Evolutionary conservation across 2,888 invertebrate species (phyloP).

Genomic region (Epiblema foenella): DNA sequence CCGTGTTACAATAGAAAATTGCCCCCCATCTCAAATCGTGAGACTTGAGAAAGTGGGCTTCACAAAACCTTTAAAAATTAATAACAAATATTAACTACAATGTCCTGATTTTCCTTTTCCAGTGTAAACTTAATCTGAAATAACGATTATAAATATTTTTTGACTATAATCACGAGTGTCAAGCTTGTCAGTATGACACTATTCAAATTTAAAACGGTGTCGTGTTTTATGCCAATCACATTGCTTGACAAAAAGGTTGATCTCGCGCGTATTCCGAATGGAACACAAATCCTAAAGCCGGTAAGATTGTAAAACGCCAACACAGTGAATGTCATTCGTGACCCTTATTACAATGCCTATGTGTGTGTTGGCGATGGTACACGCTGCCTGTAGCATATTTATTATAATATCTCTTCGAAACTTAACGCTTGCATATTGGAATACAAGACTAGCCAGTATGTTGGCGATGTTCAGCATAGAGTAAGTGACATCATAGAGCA

Average conservation of each 20-base stretch:
- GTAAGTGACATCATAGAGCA: too few species aligned
- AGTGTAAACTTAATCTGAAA: constrained; percentile 53
- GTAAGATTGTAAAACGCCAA: too few species aligned
- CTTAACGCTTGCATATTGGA: too few species aligned
- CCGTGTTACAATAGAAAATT: constrained; percentile 59
- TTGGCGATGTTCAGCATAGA: too few species aligned
- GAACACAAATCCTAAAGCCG: background rate
- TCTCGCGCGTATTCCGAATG: background rate
- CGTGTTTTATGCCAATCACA: constrained; percentile 24
- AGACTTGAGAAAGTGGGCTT: constrained; percentile 60
- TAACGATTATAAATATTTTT: constrained; percentile 53
- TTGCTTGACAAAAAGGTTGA: constrained; percentile 4
- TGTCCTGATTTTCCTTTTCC: constrained; percentile 44
- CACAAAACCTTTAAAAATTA: constrained; percentile 63
- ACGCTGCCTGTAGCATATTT: too few species aligned
- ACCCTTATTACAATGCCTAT: too few species aligned
- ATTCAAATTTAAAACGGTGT: constrained; percentile 54
- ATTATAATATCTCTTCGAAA: too few species aligned
- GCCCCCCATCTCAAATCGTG: constrained; percentile 66
- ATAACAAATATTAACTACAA: constrained; percentile 51
- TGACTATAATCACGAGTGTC: constrained; percentile 50
- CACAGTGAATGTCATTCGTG: too few species aligned
- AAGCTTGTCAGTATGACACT: constrained; percentile 55
- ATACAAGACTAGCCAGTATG: too few species aligned
- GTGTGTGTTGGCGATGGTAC: too few species aligned